Percentiles rank a stretch among this genome's conserved stretches.
Evolutionary conservation across 53 echinoderm and acorn worm species (phyloP).

Genomic region (Pentamera pediparva): DNA sequence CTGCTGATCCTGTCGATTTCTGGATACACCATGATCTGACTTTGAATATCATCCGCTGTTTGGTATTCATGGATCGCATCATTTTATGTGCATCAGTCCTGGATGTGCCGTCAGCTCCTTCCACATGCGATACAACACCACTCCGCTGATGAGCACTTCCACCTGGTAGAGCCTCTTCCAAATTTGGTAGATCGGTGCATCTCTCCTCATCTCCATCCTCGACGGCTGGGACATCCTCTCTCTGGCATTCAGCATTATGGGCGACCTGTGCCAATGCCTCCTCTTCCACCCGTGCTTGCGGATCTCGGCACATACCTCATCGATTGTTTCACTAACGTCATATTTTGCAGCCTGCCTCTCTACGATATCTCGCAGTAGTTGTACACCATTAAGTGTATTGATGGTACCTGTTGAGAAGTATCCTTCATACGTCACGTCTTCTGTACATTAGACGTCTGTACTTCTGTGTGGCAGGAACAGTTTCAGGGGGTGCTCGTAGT

Average conservation of each 20-base stretch:
- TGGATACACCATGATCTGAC: conserved; percentile 18
- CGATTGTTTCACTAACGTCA: not conserved
- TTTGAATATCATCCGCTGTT: too few relatives aligned
- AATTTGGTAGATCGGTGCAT: not conserved
- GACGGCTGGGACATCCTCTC: conserved; percentile 12
- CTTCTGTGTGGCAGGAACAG: conserved; percentile 32
- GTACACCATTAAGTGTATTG: not conserved
- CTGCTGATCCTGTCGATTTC: not conserved
- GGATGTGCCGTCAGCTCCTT: too few relatives aligned
- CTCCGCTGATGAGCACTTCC: too few relatives aligned
- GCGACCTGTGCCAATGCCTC: conserved; percentile 33
- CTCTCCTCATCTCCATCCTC: not conserved
- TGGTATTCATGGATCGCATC: too few relatives aligned
- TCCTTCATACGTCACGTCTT: not conserved
- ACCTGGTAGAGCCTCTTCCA: too few relatives aligned
- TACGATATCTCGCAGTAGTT: not conserved
- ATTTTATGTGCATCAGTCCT: too few relatives aligned
- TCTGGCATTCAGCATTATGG: conserved; percentile 29
- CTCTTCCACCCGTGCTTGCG: too few relatives aligned
- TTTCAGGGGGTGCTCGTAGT: conserved; percentile 18
- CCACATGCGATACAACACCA: too few relatives aligned
- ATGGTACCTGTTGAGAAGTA: not conserved
- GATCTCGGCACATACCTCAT: too few relatives aligned
- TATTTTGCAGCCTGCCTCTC: not conserved
- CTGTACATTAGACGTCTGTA: not conserved